Evolutionary conservation across 2,113 vertebrate species (phyloP).

Genomic region (Pelmatolapia mariae): DNA sequence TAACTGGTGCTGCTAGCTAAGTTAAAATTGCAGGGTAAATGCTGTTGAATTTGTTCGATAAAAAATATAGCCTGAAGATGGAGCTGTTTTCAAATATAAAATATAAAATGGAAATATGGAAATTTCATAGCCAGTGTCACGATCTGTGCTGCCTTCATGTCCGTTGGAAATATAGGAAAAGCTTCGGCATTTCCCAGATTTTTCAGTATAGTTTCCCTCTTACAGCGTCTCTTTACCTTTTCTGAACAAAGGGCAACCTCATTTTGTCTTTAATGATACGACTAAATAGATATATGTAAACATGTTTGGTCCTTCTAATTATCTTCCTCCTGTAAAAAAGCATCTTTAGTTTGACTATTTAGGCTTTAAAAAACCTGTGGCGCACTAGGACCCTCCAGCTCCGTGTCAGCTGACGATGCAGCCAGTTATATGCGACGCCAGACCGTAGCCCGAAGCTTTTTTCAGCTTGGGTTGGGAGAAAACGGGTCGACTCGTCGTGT

Average conservation of each 20-base stretch:
- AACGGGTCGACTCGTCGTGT: constrained; percentile 36
- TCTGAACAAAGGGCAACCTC: neutral
- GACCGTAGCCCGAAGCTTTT: constrained; percentile 39
- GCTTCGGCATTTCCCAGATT: neutral
- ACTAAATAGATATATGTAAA: neutral
- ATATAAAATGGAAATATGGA: neutral
- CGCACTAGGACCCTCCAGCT: constrained; percentile 68
- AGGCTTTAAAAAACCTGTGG: rapidly evolving
- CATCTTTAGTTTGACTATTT: neutral
- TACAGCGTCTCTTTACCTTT: neutral
- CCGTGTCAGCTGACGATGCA: constrained; percentile 24
- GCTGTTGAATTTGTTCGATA: neutral
- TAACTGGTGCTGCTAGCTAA: neutral
- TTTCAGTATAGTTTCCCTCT: neutral
- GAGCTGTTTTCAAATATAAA: neutral
- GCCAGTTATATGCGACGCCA: constrained; percentile 60
- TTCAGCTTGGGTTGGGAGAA: constrained; percentile 35
- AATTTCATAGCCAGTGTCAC: neutral
- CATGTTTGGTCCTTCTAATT: neutral
- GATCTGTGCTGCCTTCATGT: neutral
- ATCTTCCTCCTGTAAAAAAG: neutral
- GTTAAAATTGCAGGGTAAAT: neutral
- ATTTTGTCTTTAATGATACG: neutral
- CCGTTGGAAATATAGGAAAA: neutral
- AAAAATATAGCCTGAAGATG: neutral